Base-by-base conservation (phyloP, 2,888 invertebrate genomes). In the Plagodis dolabraria region DNA sequence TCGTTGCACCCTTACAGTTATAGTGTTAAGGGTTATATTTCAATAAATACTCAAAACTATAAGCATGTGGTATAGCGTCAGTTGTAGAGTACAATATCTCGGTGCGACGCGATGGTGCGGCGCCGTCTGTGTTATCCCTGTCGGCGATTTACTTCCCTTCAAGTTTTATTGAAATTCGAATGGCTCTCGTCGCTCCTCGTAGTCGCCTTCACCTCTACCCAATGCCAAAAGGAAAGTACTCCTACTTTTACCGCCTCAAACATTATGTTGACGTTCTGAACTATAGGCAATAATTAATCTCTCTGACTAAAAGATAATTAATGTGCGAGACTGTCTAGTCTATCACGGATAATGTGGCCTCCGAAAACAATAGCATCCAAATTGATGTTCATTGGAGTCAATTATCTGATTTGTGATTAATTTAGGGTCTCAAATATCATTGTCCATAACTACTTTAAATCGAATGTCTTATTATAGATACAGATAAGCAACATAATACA, bases 101-200 rank as follows among this genome's bases (percentile, higher is more conserved):
- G 53, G 11, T 52, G 45, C 52, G 44, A 38, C 49, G 57, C 48
- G 51, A 22, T 43, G 47, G 57, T 45, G 52, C 35, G 47, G 48
- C 53, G 61, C 56, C 47, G 57, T 65, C 57, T 58, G 68, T 61
- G 64, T 71, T 60, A 75, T 75, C 72, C 71, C 75, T 64, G 70
- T 68, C 76, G 63, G 71, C 76, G 78, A 83, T 85, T 86, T 87
- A 83, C 85, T 86, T 81, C 83, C 85, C 84, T 83, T 85, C 78
- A 81, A 85, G 74, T 85, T 86, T 86, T 87, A 89, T 88, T 89
- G 85, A 87, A 87, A 85, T 84, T 82, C 78, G 81, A 84, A 86
- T 81, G 72, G 77, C 75, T 68, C 75, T 78, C 76, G 78, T 69
- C 65, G n/a, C 60, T 63, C 61, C 57, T 63, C 66, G 40, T 65